Conservation (phyloP, 23 tunicate species). For the Styela clava region DNA sequence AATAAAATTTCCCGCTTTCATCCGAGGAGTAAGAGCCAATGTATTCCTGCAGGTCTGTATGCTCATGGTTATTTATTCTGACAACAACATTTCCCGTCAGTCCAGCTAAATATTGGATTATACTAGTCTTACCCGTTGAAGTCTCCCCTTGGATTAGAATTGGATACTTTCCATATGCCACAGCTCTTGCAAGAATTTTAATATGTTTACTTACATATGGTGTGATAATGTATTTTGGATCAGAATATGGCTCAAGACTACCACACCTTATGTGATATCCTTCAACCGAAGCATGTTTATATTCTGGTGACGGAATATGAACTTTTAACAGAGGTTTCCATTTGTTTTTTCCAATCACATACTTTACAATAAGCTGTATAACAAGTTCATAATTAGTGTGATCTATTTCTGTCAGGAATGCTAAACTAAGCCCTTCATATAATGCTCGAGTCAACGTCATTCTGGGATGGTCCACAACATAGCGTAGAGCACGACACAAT, state of each 20-base stretch:
- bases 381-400: conserved; percentile 51
- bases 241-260: conserved; percentile 6
- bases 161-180: conserved; percentile 85
- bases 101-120: conserved; percentile 66
- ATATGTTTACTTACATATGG: conserved; percentile 59
- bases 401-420: conserved; percentile 80
- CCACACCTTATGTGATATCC: conserved; percentile 51
- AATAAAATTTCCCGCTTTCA: conserved; percentile 66
- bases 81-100: conserved; percentile 77
- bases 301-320: neutral
- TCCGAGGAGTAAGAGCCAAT: conserved; percentile 71
- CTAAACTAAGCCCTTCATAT: conserved; percentile 71
- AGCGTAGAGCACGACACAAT: conserved; percentile 78
- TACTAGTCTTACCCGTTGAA: conserved; percentile 93
- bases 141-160: conserved; percentile 94
- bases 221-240: conserved; percentile 72
- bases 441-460: conserved; percentile 52
- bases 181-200: conserved; percentile 68
- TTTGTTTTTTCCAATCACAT: conserved; percentile 42
- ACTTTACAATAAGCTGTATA: conserved; percentile 34
- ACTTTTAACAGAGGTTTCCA: neutral
- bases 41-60: conserved; percentile 97
- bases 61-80: conserved; percentile 95
- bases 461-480: conserved; percentile 55
- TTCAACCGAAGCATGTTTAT: conserved; percentile 9